Base-by-base conservation (phyloP, 2,797 vertebrate genomes). In the Petrocephalus schoutedeni region DNA sequence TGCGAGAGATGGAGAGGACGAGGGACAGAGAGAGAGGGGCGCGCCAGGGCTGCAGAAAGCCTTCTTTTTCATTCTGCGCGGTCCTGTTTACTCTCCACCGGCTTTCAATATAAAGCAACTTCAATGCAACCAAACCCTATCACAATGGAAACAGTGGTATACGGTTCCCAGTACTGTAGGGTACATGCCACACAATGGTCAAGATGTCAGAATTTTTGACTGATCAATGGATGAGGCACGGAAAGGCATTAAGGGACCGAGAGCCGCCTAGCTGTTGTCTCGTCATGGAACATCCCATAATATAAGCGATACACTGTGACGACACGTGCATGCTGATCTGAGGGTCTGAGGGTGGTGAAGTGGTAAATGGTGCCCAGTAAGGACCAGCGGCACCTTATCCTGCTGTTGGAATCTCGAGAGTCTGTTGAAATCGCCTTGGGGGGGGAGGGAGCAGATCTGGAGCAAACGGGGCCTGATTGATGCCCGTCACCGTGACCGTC, bases 401-500 rank as follows among this genome's bases (percentile, higher is more conserved):
- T 71, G 64, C 64, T 36, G 64, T 28, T 71, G 28, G 64, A 36
- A 36, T 6, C 28, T 36, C 12, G 32, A 36, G 32, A 71, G 28
- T 71, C 64, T 71, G 64, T 10, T 71, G 12, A 71, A 71, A 16
- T 28, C 14, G 64, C 4, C 23, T 41, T 2, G 36, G 57, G 87
- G 57, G 84, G 58, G 28, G 58, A 74, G 74, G 23, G 12, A 84
- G 57, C 28, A 80, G 67, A 36, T 21, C 57, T 21, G 58, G 21
- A 86, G 57, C 32, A 84, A 61, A 80, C 49, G 21, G 53, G 36
- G 74, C 82, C 61, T 88, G 87, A 88, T 87, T 82, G 87, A 87
- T 82, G 71, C 57, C 67, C 53, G 71, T 36, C 87, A 58, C 77
- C 67, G 51, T 74, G 53, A 56, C 87, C 87, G 59, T 80, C 87